Evolutionary conservation across 2,888 invertebrate genomes (phyloP), one percentile per base, ranked within the genome.

Genomic region (Heteropelma amictum): DNA sequence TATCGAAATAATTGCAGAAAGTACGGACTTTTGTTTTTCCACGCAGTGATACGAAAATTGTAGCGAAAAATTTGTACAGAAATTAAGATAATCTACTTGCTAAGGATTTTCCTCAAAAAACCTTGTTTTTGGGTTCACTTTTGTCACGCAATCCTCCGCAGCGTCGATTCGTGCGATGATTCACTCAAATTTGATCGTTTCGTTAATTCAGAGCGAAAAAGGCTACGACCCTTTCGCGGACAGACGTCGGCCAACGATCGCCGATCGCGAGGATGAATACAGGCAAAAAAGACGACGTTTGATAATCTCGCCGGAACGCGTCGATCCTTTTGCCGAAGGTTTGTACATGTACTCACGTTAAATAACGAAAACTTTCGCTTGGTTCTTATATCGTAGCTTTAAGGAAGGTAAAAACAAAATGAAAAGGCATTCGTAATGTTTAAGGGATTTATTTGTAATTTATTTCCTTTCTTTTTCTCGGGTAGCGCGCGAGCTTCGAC

Each of bases 311-410:
- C 99, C 99, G 0, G 98, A 98, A 87, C 93, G 99, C 84, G 94
- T 95, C 81, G 99, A 99, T 92, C 98, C 98, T 33, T 99, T 99
- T 92, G 97, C 98, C 86, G 97, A 98, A 92, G 98, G 98, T 97
- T 92, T 91, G 93, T 92, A 83, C 45, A 58, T 56, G 30, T 38
- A 19, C 51, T 64, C 17, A 21, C 2, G 35, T 21, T 23, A 10
- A 2, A 30, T 21, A 2, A 30, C 26, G n/a, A 33, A 45, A 51
- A 40, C 12, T n/a, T 40, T 19, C 28, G 26, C 7, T 19, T 26
- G 30, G 30, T 30, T 14, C 33, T 23, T 42, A n/a, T 58, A 6
- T 26, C 14, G 7, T 65, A 65, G 42, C 21, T 4, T 53, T 65
- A 53, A 53, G 51, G 23, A 38, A 64, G 51, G 19, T 38, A 10